A percentile compares a stretch with the other conserved stretches of the same genome.
These are phyloP conservation scores for Tylochromis polylepis DNA, from an alignment of 2,113 vertebrate genomes.

Conservation along the genomic window DNA sequence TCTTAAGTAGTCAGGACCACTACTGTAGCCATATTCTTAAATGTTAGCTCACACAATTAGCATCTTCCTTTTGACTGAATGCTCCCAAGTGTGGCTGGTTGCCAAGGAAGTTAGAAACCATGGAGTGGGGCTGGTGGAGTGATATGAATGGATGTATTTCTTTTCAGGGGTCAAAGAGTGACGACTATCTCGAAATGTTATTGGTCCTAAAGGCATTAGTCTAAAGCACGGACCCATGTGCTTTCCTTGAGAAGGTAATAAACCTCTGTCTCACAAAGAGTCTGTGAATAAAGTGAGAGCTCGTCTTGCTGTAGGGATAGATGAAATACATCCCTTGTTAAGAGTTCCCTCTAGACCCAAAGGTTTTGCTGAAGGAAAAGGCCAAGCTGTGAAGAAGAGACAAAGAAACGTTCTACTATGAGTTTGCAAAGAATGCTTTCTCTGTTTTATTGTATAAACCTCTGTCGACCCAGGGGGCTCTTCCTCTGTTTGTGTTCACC, in stretches of 20 bases:
- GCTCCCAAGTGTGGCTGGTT: constrained; percentile 6
- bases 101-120: constrained; percentile 1
- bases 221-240: constrained; percentile 54
- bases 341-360: constrained; percentile 47
- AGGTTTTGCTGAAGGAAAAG: constrained; percentile 67
- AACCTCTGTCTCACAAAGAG: constrained; percentile 53
- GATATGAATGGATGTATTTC: constrained; percentile 58
- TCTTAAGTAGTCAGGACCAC: not conserved
- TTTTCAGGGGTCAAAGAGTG: constrained; percentile 52
- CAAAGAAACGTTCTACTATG: constrained; percentile 59
- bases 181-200: constrained; percentile 50
- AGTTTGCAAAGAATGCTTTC: constrained; percentile 57
- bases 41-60: not conserved
- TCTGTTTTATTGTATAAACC: constrained; percentile 35
- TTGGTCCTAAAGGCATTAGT: constrained; percentile 52
- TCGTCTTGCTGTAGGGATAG: constrained; percentile 49
- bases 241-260: constrained; percentile 62
- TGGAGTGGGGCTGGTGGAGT: not conserved
- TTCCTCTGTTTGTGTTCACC: constrained; percentile 52
- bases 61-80: constrained; percentile 1
- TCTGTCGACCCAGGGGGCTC: constrained; percentile 28
- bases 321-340: constrained; percentile 60
- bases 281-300: constrained; percentile 53
- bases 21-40: not conserved
- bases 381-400: constrained; percentile 34